These are phyloP conservation scores for Propithecus perrieri DNA, from an alignment of 2,797 vertebrate species.

Conservation along the genomic window DNA sequence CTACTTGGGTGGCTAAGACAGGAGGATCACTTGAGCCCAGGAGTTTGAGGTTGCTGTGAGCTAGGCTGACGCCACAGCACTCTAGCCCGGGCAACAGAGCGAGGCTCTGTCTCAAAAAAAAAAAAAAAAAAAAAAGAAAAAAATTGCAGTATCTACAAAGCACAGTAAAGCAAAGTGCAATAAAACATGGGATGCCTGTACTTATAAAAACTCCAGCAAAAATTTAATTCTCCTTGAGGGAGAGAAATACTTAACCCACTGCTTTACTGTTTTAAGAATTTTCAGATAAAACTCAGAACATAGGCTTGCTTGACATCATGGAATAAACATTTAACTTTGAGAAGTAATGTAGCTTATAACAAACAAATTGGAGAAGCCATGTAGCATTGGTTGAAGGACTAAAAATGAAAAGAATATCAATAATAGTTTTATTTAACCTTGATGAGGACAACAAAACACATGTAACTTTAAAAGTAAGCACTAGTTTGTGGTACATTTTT, in stretches of 20 bases:
- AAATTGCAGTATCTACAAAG: background rate
- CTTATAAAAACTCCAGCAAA: background rate
- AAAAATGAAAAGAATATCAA: background rate
- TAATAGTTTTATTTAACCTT: background rate
- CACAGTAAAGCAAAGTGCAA: background rate
- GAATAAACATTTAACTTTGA: constrained; percentile 10
- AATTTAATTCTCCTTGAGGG: background rate
- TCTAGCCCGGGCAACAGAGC: no score
- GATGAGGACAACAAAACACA: background rate
- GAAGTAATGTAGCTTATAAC: constrained; percentile 4
- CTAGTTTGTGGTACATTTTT: background rate
- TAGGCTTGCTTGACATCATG: background rate
- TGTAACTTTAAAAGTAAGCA: background rate
- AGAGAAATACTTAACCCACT: background rate
- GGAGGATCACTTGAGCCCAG: no score
- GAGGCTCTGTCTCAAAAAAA: no score
- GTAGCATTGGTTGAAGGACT: background rate
- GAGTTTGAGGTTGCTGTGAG: no score
- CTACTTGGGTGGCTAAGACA: no score
- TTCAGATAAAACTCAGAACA: constrained; percentile 50
- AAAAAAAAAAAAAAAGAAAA: background rate
- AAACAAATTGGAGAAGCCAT: background rate
- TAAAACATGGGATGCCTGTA: background rate
- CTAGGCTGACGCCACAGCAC: no score
- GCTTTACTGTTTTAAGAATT: constrained; percentile 8